Percentiles rank a stretch among this genome's conserved stretches.
phyloP scores from a whole-genome alignment of 92 coral and sea anemone genomes.

The Virgularia gustaviana region DNA sequence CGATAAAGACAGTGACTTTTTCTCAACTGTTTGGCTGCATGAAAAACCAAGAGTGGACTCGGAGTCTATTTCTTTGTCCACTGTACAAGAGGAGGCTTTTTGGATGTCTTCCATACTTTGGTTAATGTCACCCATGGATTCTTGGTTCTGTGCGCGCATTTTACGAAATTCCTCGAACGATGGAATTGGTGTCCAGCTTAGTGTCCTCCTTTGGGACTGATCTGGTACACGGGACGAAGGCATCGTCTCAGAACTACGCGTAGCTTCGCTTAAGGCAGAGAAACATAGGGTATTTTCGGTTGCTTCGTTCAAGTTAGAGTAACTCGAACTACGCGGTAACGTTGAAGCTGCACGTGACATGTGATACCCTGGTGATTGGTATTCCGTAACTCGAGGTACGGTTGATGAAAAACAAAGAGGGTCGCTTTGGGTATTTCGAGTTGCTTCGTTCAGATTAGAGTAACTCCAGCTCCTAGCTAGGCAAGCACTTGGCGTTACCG shows the following conservation, averaged over 20 bases:
- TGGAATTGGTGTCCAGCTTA: conserved; percentile 76
- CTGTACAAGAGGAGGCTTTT: background rate
- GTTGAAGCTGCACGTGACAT: too few species aligned
- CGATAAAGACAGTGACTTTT: conserved; percentile 15
- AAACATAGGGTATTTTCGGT: too few species aligned
- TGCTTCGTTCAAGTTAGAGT: background rate
- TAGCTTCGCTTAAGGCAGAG: too few species aligned
- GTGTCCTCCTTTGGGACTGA: background rate
- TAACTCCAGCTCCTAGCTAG: too few species aligned
- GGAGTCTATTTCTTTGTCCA: background rate
- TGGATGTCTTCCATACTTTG: background rate
- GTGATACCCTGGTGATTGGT: too few species aligned
- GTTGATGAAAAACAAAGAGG: too few species aligned
- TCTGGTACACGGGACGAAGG: too few species aligned
- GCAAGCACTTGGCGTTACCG: too few species aligned
- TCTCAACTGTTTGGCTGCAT: background rate
- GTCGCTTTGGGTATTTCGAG: background rate
- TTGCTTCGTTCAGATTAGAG: background rate
- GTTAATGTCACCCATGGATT: background rate
- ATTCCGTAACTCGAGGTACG: too few species aligned
- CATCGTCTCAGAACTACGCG: too few species aligned
- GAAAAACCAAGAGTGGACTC: background rate
- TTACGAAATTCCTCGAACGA: conserved; percentile 73
- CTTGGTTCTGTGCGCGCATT: conserved; percentile 10
- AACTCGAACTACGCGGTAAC: too few species aligned